These are phyloP conservation scores for Apis florea DNA, from an alignment of 1,140 invertebrate species.

Conservation along the genomic window DNA sequence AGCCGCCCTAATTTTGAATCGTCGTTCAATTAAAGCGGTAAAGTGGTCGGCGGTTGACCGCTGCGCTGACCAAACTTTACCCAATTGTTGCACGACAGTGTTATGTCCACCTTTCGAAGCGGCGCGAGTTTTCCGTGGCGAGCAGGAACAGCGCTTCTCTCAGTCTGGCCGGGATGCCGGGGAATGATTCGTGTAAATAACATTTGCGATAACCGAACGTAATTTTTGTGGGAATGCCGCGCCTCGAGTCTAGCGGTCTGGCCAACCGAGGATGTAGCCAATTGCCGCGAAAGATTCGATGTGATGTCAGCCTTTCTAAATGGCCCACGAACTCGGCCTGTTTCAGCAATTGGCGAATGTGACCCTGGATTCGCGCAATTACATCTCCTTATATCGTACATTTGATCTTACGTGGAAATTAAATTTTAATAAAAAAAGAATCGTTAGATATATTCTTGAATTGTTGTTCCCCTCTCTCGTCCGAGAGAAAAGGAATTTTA, in stretches of 20 bases:
- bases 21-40: constrained; percentile 21
- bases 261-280: constrained; percentile 53
- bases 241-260: constrained; percentile 41
- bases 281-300: constrained; percentile 56
- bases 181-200: constrained; percentile 46
- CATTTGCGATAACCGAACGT: constrained; percentile 39
- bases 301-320: constrained; percentile 68
- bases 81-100: background rate
- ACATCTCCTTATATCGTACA: background rate
- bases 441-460: too few species aligned
- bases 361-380: constrained; percentile 64
- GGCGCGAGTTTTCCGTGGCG: constrained; percentile 15
- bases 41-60: background rate
- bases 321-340: constrained; percentile 77
- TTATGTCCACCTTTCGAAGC: constrained; percentile 22
- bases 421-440: too few species aligned
- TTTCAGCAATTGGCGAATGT: constrained; percentile 74
- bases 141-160: constrained; percentile 45
- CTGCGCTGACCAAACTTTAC: background rate
- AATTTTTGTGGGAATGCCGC: constrained; percentile 57
- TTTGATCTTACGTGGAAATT: too few species aligned
- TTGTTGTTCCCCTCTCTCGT: too few species aligned
- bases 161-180: constrained; percentile 15
- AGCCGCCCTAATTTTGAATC: background rate
- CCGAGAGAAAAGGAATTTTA: too few species aligned